Conservation (phyloP, 1,140 invertebrate genomes). For the Lanistes nyassanus region DNA sequence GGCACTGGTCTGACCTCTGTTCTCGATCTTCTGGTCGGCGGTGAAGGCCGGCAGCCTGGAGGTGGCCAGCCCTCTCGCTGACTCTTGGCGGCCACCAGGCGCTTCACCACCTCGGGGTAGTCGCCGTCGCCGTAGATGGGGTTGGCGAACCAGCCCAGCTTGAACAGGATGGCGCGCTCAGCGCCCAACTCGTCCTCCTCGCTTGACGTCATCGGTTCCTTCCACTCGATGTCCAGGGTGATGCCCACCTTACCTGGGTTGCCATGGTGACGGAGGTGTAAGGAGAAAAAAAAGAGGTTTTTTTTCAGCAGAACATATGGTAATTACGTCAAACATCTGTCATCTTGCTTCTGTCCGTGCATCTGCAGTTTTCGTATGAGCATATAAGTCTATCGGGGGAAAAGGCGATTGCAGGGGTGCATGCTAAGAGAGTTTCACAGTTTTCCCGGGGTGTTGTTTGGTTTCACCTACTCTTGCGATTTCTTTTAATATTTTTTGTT, state of each 20-base stretch:
- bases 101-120: slow-evolving; percentile 55
- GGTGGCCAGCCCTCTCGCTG: slow-evolving; percentile 32
- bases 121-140: slow-evolving; percentile 56
- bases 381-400: too few species aligned
- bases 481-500: too few species aligned
- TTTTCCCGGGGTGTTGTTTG: too few species aligned
- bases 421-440: too few species aligned
- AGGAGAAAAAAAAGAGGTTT: too few species aligned
- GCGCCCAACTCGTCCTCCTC: slow-evolving; percentile 40
- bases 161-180: slow-evolving; percentile 48
- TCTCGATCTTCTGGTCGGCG: slow-evolving; percentile 47
- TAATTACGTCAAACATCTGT: too few species aligned
- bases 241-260: slow-evolving; percentile 35
- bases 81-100: slow-evolving; percentile 42
- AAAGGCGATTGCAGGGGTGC: too few species aligned
- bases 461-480: too few species aligned
- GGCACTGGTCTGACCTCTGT: slow-evolving; percentile 30
- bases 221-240: slow-evolving; percentile 41
- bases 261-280: neutral
- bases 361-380: too few species aligned
- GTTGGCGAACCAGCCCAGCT: slow-evolving; percentile 49
- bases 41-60: slow-evolving; percentile 60
- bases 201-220: slow-evolving; percentile 37
- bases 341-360: too few species aligned
- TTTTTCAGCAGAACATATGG: too few species aligned